Conservation (phyloP, 1,140 invertebrate species). For the Platorchestia sp. region DNA sequence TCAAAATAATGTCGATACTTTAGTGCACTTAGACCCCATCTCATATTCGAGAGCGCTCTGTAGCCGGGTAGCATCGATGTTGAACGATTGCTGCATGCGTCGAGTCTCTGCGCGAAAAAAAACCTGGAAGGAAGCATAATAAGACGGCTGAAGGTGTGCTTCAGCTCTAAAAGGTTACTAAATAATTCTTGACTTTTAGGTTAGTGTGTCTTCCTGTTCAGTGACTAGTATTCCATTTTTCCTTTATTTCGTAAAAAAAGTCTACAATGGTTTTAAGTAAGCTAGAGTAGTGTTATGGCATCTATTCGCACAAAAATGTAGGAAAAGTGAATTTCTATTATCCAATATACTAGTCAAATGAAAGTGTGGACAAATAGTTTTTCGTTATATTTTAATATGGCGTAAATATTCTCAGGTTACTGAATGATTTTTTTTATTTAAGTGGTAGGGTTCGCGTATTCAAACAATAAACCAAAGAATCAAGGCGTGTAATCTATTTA, state of each 20-base stretch:
- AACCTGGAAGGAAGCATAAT: not conserved
- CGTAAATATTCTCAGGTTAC: too few species aligned
- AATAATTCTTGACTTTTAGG: not conserved
- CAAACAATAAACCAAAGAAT: too few species aligned
- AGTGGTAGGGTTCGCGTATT: too few species aligned
- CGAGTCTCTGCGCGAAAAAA: not conserved
- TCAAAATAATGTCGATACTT: conserved; percentile 55
- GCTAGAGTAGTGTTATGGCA: not conserved
- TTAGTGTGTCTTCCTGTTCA: not conserved
- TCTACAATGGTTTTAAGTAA: not conserved
- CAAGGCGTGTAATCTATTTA: too few species aligned
- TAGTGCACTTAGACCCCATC: conserved; percentile 51
- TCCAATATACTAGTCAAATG: too few species aligned
- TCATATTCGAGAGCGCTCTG: conserved; percentile 28
- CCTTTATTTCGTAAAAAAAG: not conserved
- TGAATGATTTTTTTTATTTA: too few species aligned
- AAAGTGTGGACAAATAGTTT: too few species aligned
- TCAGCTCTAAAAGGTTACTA: not conserved
- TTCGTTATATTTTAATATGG: too few species aligned
- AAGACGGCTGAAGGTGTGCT: not conserved
- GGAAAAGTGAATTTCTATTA: too few species aligned
- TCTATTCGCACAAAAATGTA: too few species aligned
- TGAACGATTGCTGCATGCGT: not conserved
- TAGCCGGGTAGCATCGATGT: not conserved
- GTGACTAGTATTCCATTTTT: not conserved